Evolutionary conservation across 2,797 vertebrate genomes (phyloP).

Genomic region (Acomys russatus): DNA sequence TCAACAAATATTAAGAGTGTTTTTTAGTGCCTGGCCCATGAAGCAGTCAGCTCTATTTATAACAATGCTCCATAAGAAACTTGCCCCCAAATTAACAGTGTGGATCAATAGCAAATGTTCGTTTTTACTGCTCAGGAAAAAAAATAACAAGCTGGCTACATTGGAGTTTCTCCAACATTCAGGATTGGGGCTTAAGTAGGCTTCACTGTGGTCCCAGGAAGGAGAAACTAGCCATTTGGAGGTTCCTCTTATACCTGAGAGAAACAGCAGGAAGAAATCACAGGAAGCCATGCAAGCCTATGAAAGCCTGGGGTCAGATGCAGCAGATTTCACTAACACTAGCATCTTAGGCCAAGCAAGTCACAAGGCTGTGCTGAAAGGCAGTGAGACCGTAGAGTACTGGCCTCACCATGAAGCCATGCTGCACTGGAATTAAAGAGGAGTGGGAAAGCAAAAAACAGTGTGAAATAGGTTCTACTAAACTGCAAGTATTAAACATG

Average conservation of each 20-base stretch:
- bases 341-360: not conserved
- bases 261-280: not conserved
- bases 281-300: not conserved
- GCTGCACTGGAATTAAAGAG: not conserved
- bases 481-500: not conserved
- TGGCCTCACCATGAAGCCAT: not conserved
- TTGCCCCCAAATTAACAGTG: not conserved
- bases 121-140: slow-evolving; percentile 19
- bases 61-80: not conserved
- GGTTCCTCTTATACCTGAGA: not conserved
- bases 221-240: not conserved
- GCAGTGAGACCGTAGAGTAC: not conserved
- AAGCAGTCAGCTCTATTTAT: not conserved
- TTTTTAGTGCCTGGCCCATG: not conserved
- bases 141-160: not conserved
- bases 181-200: not conserved
- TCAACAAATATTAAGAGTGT: not conserved
- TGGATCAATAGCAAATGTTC: not conserved
- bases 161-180: not conserved
- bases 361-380: not conserved
- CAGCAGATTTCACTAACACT: not conserved
- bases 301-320: not conserved
- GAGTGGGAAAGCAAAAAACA: not conserved
- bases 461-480: not conserved
- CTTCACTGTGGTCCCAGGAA: not conserved